phyloP scores from a whole-genome alignment of 2,888 invertebrate genomes.

The Helleia helle region DNA sequence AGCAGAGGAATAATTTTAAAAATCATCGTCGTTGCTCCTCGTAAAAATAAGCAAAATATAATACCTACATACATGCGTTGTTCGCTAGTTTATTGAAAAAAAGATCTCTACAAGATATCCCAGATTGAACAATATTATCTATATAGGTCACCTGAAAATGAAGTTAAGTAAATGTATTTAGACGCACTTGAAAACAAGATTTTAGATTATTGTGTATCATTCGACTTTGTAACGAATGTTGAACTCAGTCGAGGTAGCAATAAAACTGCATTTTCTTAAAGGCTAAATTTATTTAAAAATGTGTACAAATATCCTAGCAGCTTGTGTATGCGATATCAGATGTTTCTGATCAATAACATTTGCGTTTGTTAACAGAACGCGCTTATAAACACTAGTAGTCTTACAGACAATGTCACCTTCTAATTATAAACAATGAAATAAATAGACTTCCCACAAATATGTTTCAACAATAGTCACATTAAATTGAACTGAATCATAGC shows the following conservation, averaged over 20 bases:
- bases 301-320: constrained; percentile 63
- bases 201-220: too few species aligned
- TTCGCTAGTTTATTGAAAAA: too few species aligned
- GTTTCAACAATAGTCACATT: not conserved
- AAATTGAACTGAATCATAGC: not conserved
- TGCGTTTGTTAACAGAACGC: not conserved
- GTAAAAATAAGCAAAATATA: too few species aligned
- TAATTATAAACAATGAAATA: constrained; percentile 3
- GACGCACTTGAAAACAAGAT: too few species aligned
- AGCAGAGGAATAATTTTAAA: too few species aligned
- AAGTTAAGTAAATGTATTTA: too few species aligned
- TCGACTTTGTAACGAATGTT: too few species aligned
- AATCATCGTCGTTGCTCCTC: too few species aligned
- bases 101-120: too few species aligned
- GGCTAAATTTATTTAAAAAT: constrained; percentile 47
- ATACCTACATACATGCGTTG: too few species aligned
- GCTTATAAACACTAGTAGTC: constrained; percentile 4
- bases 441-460: constrained; percentile 4
- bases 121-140: too few species aligned
- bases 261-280: constrained; percentile 17
- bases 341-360: constrained; percentile 21
- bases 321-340: constrained; percentile 44
- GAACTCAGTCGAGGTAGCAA: constrained; percentile 2
- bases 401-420: constrained; percentile 5
- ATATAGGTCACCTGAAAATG: too few species aligned